phyloP scores from a whole-genome alignment of 2,797 vertebrate genomes.

The Microtus californicus region DNA sequence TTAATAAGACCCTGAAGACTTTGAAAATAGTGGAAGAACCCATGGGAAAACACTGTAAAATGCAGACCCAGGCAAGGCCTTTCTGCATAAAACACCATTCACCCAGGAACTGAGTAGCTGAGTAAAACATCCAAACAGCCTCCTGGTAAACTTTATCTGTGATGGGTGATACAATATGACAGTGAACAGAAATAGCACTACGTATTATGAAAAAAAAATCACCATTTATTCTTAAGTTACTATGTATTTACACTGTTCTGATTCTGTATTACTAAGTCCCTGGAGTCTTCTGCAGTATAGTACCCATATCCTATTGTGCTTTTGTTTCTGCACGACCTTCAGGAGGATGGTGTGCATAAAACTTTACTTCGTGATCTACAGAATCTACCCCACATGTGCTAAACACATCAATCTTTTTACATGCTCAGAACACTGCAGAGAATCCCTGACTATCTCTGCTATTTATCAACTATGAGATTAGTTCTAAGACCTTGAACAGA shows the following conservation, averaged over 20 bases:
- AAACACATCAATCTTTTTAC: background rate
- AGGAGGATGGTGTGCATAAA: background rate
- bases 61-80: too few relatives aligned
- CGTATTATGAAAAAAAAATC: too few relatives aligned
- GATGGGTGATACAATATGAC: background rate
- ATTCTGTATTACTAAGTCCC: background rate
- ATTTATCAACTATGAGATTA: background rate
- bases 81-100: background rate
- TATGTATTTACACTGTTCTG: background rate
- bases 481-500: background rate
- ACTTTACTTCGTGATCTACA: background rate
- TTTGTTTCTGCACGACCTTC: background rate
- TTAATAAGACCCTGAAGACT: background rate
- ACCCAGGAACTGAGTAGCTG: background rate
- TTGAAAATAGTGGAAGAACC: background rate
- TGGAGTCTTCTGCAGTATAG: background rate
- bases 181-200: background rate
- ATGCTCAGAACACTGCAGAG: background rate
- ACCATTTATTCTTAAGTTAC: background rate
- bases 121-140: background rate
- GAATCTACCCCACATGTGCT: background rate
- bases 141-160: background rate
- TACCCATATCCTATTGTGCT: background rate
- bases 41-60: background rate
- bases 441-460: background rate